Conservation (phyloP, 2,888 invertebrate genomes). For the Norana najaformis region DNA sequence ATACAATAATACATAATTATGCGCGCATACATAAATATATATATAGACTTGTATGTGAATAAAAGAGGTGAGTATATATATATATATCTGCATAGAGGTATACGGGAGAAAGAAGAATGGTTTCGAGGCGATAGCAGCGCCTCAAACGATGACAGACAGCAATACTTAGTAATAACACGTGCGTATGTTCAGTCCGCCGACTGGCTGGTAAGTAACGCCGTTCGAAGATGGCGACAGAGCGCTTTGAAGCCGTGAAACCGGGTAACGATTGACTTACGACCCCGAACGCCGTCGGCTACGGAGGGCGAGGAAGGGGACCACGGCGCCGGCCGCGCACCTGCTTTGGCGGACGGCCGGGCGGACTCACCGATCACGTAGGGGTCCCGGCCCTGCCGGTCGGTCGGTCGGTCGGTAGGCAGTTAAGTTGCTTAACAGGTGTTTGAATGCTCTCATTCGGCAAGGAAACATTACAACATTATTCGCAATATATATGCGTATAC, state of each 20-base stretch:
- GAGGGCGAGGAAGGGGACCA: not conserved
- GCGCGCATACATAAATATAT: not conserved
- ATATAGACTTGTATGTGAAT: not conserved
- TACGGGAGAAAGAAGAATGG: not conserved
- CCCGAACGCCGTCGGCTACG: not conserved
- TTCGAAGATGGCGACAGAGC: not conserved
- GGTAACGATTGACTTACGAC: constrained; percentile 22
- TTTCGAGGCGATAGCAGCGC: not conserved
- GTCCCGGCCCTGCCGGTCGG: not conserved
- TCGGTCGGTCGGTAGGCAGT: not conserved
- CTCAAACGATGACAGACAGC: constrained; percentile 1
- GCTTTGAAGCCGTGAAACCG: not conserved
- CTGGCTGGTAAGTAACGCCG: not conserved
- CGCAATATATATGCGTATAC: not conserved
- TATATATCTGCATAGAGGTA: not conserved
- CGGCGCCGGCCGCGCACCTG: not conserved
- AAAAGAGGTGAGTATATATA: not conserved
- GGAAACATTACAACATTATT: not conserved
- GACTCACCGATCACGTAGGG: not conserved
- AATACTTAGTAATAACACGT: constrained; percentile 13
- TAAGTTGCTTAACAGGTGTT: not conserved
- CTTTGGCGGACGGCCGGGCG: not conserved
- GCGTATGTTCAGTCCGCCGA: not conserved
- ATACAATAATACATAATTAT: not conserved
- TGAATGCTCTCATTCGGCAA: not conserved